A percentile compares a stretch with the other conserved stretches of the same genome.
phyloP scores from a whole-genome alignment of 1,140 invertebrate genomes.

The Cherax quadricarinatus region DNA sequence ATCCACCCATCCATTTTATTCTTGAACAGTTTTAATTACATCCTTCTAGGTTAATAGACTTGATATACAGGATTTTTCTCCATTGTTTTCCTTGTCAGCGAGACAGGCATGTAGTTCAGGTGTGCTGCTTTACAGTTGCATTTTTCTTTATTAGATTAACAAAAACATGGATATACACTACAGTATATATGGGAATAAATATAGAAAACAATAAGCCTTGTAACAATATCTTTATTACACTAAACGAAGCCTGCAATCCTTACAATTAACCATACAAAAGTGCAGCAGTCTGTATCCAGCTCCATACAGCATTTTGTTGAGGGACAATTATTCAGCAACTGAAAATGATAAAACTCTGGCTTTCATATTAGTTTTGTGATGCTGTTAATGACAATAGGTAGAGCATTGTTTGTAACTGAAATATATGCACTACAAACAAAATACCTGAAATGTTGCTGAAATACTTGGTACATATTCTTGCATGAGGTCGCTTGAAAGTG shows the following conservation, averaged over 20 bases:
- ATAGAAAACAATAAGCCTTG: conserved; percentile 19
- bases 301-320: conserved; percentile 52
- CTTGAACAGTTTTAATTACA: no score
- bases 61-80: no score
- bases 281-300: conserved; percentile 64
- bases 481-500: conserved; percentile 31
- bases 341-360: not conserved
- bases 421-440: conserved; percentile 47
- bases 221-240: conserved; percentile 67
- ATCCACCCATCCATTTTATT: no score
- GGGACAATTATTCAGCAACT: conserved; percentile 4
- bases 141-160: no score
- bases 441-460: conserved; percentile 31
- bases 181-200: no score
- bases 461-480: conserved; percentile 22
- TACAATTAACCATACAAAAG: conserved; percentile 68
- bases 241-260: conserved; percentile 66
- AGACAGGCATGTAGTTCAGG: no score
- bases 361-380: not conserved
- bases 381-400: not conserved
- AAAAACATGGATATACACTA: no score
- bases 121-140: no score
- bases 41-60: no score
- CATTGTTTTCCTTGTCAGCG: no score
- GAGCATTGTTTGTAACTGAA: conserved; percentile 33